Base-by-base conservation (phyloP, 2,888 invertebrate species). In the Trichacis sp. region DNA sequence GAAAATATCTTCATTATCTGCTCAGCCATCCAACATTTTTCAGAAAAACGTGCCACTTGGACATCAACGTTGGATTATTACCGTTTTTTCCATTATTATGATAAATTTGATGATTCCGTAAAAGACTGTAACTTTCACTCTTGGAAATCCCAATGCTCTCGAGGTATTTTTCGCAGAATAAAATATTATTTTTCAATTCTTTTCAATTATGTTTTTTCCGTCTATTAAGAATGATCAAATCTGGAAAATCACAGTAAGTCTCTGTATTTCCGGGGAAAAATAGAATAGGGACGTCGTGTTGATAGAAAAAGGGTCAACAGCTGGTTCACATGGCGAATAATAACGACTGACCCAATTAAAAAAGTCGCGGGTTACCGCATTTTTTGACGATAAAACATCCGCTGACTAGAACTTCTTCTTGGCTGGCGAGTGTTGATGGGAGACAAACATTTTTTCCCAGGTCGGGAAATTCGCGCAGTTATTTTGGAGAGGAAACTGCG, bases 331-430 rank as follows among this genome's bases (percentile, higher is more conserved):
- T 76, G 76, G 76, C 76, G 74, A 74, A 78, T 79, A 77, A 75
- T 75, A 78, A 76, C 73, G 72, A 72, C 74, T 79, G 79, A 78
- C 78, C 77, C 76, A 77, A 79, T 79, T 79, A 79, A 76, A 76
- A 75, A 33, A 33, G 33, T 33, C 63, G 54, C 67, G 48, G 58
- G 52, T 56, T 57, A 67, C 17, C 67, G 17, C 38, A 51, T 56
- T 50, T 17, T 20, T 40, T 50, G 45, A 18, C 40, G 18, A 42
- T 17, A 2, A 5, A 18, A 12, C 42, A 42, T 4, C 14, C 36
- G 4, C 42, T 30, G 47, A n/a, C 38, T 14, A 24, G 30, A 33
- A 11, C 2, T 33, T 33, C n/a, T 11, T 33, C n/a, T 3, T 33
- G 2, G 33, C 11, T 9, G 2, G 33, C 33, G n/a, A 33, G 2